Conservation (phyloP, 2,797 vertebrate genomes). For the Lacerta viridis region DNA sequence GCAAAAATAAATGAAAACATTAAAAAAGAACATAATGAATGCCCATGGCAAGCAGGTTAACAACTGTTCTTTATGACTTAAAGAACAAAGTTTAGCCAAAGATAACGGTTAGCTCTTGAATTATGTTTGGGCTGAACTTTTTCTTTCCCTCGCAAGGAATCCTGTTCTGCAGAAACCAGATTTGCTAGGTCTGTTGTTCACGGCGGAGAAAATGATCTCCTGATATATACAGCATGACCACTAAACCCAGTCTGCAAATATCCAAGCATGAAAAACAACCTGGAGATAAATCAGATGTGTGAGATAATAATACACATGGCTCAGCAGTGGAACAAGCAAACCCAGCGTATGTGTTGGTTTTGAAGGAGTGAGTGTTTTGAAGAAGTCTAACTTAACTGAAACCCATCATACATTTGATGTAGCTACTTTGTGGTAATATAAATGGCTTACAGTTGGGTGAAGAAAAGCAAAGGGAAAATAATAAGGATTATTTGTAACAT, state of each 20-base stretch:
- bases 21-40: conserved; percentile 29
- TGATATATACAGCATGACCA: background rate
- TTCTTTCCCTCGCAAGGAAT: conserved; percentile 20
- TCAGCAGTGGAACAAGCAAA: background rate
- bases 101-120: background rate
- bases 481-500: background rate
- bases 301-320: conserved; percentile 18
- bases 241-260: conserved; percentile 12
- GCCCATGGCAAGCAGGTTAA: background rate
- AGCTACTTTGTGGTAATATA: background rate
- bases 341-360: background rate
- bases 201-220: background rate
- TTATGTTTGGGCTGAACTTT: background rate
- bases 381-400: conserved; percentile 13
- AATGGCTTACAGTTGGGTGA: background rate
- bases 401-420: background rate
- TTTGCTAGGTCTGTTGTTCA: conserved; percentile 17
- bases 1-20: background rate
- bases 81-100: conserved; percentile 14
- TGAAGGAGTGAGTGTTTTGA: conserved; percentile 16
- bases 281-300: conserved; percentile 23
- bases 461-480: background rate
- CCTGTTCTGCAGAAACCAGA: background rate
- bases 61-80: background rate
- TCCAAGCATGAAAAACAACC: conserved; percentile 2